Percentiles rank a stretch among this genome's conserved stretches.
Evolutionary conservation across 2,797 vertebrate genomes (phyloP).

Genomic region (Liparis tanakae): DNA sequence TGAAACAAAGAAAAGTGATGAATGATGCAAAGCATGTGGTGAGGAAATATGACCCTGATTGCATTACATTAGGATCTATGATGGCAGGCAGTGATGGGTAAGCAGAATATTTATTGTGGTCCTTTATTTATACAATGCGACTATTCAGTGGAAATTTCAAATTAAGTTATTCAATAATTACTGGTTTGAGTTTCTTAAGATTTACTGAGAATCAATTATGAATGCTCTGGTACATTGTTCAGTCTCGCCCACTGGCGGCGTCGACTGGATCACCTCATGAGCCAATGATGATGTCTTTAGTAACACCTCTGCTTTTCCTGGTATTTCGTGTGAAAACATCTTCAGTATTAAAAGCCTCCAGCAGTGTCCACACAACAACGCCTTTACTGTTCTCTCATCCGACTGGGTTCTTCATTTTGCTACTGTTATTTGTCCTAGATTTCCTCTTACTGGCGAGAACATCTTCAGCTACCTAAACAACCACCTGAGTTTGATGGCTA

Average conservation of each 20-base stretch:
- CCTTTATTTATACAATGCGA: neutral
- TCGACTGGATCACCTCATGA: neutral
- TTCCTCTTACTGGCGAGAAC: slow-evolving; percentile 80
- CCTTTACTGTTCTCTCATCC: neutral
- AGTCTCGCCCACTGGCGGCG: neutral
- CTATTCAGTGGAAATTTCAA: neutral
- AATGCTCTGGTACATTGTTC: neutral
- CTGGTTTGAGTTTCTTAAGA: neutral
- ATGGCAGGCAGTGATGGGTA: no score
- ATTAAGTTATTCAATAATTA: neutral
- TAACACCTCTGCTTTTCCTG: neutral
- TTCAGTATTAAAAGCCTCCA: neutral
- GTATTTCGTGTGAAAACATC: neutral
- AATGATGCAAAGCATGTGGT: neutral
- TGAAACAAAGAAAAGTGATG: neutral
- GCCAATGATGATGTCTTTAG: neutral
- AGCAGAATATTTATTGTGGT: neutral
- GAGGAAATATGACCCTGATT: no score
- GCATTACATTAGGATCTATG: no score
- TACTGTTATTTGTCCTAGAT: slow-evolving; percentile 4
- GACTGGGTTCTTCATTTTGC: neutral
- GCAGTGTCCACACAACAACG: neutral
- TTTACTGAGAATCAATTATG: neutral
- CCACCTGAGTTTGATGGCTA: slow-evolving; percentile 87
- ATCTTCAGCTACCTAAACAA: slow-evolving; percentile 91